Evolutionary conservation across 2,113 vertebrate species (phyloP), one percentile per base, ranked within the genome.

Genomic region (Polyodon spathula): DNA sequence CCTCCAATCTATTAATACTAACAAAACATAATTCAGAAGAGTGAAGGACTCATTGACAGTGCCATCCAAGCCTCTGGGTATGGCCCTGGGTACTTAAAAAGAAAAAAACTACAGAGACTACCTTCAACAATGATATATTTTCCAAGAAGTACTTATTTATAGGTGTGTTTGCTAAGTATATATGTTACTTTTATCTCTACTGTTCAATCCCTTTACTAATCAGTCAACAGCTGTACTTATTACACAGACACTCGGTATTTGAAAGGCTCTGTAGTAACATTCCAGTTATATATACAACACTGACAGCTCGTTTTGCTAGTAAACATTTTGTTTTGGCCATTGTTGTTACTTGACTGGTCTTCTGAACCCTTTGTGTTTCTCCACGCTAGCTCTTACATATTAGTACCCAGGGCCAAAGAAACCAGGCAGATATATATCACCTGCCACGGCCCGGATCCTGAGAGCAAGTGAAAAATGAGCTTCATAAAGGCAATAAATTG

Each of bases 401-500:
- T 86, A 85, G 83, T 79, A 81, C 84, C 78, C 73, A 74, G 76
- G 85, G 84, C 84, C 78, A 80, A 70, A 73, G 73, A 74, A 81
- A 78, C 79, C 71, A 80, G 82, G 84, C 84, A 83, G 81, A 87
- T 84, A 81, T 66, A 70, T 84, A 82, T 76, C 80, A 78, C 77
- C 83, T 86, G 83, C 82, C 80, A 78, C 65, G 74, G 82, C 81
- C 78, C 70, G 71, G 78, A 81, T 79, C 80, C 67, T 69, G 78
- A 76, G 71, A 77, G 75, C 78, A 70, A 72, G 82, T 87, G 86
- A 87, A 86, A 88, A 88, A 88, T 84, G 85, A 86, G 86, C 85
- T 86, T 86, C 81, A 74, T 74, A 84, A 77, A 86, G 78, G 83
- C 84, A 86, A 87, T 88, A 86, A 87, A 88, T 86, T 87, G 85